Percentiles rank a stretch among this genome's conserved stretches.
These are phyloP conservation scores for Panagrolaimus sp. DNA, from an alignment of 1,140 invertebrate genomes.

Conservation along the genomic window DNA sequence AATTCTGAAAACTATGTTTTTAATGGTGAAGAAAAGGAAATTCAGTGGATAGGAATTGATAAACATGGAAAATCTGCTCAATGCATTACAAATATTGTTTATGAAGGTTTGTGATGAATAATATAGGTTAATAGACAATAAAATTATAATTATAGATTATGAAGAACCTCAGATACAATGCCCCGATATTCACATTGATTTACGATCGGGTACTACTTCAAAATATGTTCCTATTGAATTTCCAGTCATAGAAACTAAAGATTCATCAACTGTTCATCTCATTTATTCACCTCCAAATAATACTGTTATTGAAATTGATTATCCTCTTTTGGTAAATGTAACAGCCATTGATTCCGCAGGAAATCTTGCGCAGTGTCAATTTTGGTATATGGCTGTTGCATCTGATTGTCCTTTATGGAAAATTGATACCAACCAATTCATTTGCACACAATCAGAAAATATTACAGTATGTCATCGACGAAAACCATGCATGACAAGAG, in stretches of 20 bases:
- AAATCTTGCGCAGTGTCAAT: constrained; percentile 27
- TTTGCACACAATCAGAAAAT: constrained; percentile 18
- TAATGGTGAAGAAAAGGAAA: constrained; percentile 23
- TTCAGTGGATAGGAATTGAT: constrained; percentile 22
- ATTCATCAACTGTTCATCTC: background rate
- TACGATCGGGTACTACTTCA: background rate
- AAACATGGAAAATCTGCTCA: constrained; percentile 7
- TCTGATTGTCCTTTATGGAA: constrained; percentile 26
- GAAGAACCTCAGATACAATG: background rate
- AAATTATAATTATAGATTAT: background rate
- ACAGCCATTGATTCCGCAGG: constrained; percentile 21
- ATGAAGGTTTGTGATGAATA: constrained; percentile 17
- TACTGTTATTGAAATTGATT: constrained; percentile 19
- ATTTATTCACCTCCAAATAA: constrained; percentile 21
- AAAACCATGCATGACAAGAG: constrained; percentile 17
- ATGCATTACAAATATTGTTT: constrained; percentile 21
- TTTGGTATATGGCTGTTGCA: constrained; percentile 22
- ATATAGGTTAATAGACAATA: background rate
- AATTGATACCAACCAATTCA: constrained; percentile 12
- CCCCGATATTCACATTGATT: background rate
- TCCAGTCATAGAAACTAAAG: background rate
- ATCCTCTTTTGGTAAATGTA: constrained; percentile 25
- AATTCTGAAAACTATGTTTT: constrained; percentile 21
- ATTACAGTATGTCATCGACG: constrained; percentile 24
- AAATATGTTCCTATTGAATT: background rate